Percentiles rank a stretch among this genome's conserved stretches.
Evolutionary conservation across 2,113 vertebrate species (phyloP).

Genomic region (Elachura formosa): DNA sequence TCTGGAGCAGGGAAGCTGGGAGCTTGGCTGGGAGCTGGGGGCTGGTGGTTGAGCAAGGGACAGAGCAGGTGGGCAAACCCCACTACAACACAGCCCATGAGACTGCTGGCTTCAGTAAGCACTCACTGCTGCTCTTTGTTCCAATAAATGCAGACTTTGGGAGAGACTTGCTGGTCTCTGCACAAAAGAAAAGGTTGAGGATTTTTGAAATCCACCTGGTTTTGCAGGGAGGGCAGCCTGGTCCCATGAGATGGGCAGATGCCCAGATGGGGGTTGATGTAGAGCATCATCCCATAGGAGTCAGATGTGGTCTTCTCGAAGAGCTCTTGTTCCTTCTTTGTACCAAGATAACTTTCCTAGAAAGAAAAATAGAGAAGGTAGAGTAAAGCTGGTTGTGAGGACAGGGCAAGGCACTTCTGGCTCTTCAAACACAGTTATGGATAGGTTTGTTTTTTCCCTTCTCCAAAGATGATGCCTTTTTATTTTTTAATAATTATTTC

Average conservation of each 20-base stretch:
- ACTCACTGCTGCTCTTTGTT: neutral
- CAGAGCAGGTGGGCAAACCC: neutral
- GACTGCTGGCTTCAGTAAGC: neutral
- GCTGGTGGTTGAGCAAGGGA: rapidly evolving
- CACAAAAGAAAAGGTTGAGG: neutral
- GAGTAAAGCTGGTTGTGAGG: neutral
- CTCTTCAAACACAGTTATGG: neutral
- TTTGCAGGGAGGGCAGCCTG: neutral
- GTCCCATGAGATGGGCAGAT: neutral
- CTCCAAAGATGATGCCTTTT: neutral
- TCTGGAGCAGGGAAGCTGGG: rapidly evolving
- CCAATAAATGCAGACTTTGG: neutral
- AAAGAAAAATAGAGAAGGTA: neutral
- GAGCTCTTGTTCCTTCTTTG: neutral
- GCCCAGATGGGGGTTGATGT: neutral
- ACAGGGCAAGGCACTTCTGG: neutral
- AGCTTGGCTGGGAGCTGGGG: neutral
- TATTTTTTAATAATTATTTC: conserved; percentile 19
- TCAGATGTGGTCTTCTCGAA: neutral
- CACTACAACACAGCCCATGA: neutral
- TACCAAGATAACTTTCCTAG: neutral
- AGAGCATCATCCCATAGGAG: rapidly evolving
- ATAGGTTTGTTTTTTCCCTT: neutral
- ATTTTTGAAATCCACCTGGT: neutral
- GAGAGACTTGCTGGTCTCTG: neutral